A percentile compares a stretch with the other conserved stretches of the same genome.
Conservation (phyloP, 35 echinoderm and acorn worm genomes). For the Chiridota heheva region DNA sequence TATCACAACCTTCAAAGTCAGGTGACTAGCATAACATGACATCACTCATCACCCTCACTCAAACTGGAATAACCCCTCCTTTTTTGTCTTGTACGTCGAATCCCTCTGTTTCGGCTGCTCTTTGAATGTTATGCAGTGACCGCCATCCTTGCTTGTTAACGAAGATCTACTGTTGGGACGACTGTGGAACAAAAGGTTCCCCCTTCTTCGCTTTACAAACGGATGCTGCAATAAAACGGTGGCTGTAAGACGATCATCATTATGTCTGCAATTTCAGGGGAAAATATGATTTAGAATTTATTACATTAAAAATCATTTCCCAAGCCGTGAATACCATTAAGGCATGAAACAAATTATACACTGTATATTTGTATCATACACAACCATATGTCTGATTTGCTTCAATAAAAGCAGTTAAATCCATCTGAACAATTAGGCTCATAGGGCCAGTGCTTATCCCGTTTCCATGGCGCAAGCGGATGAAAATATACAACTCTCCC, state of each 20-base stretch:
- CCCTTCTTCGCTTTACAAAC: slow-evolving; percentile 53
- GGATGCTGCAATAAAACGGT: slow-evolving; percentile 67
- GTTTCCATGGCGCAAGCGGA: too few relatives aligned
- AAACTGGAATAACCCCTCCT: slow-evolving; percentile 28
- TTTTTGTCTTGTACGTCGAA: background rate
- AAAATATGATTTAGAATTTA: background rate
- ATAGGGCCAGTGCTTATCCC: too few relatives aligned
- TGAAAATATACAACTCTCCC: too few relatives aligned
- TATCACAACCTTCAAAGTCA: too few relatives aligned
- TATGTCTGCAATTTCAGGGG: slow-evolving; percentile 46
- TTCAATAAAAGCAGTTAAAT: too few relatives aligned
- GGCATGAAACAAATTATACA: background rate
- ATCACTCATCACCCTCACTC: too few relatives aligned
- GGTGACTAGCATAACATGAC: too few relatives aligned
- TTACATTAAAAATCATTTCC: background rate
- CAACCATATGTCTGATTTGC: too few relatives aligned
- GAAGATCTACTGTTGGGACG: slow-evolving; percentile 54
- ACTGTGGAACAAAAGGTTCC: slow-evolving; percentile 31
- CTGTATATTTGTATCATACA: too few relatives aligned
- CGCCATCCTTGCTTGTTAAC: slow-evolving; percentile 70
- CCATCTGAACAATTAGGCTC: too few relatives aligned
- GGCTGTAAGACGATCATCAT: slow-evolving; percentile 70
- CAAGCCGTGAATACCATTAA: background rate
- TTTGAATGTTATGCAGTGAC: slow-evolving; percentile 78
- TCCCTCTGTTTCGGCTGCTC: slow-evolving; percentile 73